Conservation (phyloP, 1,140 invertebrate genomes). For the Caenorhabditis brenneri region DNA sequence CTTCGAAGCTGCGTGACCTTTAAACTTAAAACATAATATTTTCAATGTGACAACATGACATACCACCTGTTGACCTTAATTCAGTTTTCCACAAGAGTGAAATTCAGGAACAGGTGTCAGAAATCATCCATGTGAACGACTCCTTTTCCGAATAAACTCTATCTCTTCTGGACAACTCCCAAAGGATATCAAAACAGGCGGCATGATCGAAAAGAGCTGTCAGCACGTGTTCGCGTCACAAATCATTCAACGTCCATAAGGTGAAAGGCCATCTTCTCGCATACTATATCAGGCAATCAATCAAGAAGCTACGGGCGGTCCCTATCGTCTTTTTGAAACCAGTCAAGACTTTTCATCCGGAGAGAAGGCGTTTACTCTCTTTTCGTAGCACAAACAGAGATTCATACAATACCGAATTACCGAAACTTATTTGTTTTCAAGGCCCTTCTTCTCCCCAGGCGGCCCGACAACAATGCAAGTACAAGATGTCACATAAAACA, state of each 20-base stretch:
- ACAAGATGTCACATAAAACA: conserved; percentile 42
- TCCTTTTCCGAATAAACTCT: neutral
- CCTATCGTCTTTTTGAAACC: conserved; percentile 1
- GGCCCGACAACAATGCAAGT: conserved; percentile 31
- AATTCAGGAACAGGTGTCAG: neutral
- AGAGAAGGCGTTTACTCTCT: conserved; percentile 30
- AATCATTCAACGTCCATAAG: conserved; percentile 24
- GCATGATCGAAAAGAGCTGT: conserved; percentile 17
- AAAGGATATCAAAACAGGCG: conserved; percentile 9
- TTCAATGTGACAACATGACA: neutral
- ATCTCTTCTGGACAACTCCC: neutral
- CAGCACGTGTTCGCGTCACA: conserved; percentile 39
- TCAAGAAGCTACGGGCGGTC: neutral
- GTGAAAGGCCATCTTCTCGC: conserved; percentile 18
- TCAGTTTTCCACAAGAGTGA: neutral
- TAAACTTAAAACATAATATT: neutral
- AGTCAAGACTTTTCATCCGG: conserved; percentile 33
- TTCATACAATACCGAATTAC: conserved; percentile 42
- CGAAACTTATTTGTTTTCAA: conserved; percentile 43
- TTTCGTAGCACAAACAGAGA: conserved; percentile 17
- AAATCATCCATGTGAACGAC: conserved; percentile 4
- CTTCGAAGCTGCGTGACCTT: neutral
- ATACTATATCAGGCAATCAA: conserved; percentile 36
- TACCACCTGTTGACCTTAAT: conserved; percentile 5
- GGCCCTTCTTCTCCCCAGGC: conserved; percentile 36